Conservation (phyloP, 2,888 invertebrate species). For the Gymnoscelis rufifasciata region DNA sequence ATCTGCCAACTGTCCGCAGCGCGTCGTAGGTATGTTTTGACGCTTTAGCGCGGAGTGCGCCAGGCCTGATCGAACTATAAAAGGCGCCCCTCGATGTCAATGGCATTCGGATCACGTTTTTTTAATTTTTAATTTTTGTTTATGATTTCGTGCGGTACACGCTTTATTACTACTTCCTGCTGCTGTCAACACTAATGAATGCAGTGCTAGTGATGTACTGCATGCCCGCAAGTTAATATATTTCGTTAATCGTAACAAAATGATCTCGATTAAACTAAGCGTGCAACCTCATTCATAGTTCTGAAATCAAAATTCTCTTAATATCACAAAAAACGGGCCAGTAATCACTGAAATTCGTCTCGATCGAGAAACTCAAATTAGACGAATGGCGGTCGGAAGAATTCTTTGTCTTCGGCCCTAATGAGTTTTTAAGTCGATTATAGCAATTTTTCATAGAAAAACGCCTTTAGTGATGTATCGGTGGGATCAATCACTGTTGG, state of each 20-base stretch:
- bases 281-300: constrained; percentile 18
- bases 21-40: no score
- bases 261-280: constrained; percentile 16
- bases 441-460: constrained; percentile 79
- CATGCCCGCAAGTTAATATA: constrained; percentile 38
- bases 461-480: constrained; percentile 78
- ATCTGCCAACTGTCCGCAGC: no score
- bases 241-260: constrained; percentile 7
- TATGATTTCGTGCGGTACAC: constrained; percentile 55
- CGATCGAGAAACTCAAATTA: constrained; percentile 76
- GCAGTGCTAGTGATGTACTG: constrained; percentile 55
- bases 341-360: constrained; percentile 71
- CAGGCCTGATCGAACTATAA: no score
- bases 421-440: constrained; percentile 80
- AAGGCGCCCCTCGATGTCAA: constrained; percentile 52
- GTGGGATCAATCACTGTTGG: constrained; percentile 75
- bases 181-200: constrained; percentile 68
- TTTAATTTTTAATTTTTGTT: constrained; percentile 64
- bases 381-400: constrained; percentile 71
- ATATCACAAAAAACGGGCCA: constrained; percentile 53
- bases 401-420: constrained; percentile 77
- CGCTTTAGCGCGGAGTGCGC: no score
- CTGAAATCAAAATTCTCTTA: constrained; percentile 28
- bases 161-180: constrained; percentile 69
- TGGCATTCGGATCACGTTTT: constrained; percentile 66